Conservation (phyloP, 2,888 invertebrate genomes). For the Heliconius erato region DNA sequence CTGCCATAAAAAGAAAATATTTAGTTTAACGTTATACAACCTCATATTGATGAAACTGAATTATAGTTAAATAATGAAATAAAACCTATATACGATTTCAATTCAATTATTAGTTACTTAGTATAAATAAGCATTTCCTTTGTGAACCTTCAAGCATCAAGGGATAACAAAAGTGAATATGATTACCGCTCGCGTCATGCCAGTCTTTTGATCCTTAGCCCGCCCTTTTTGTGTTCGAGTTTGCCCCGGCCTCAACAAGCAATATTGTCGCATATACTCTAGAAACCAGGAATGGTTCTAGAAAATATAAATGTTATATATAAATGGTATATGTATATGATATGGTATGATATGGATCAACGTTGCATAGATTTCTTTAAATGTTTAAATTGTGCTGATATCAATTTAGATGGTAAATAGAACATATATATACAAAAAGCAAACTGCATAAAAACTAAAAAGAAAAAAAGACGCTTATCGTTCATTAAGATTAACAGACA, state of each 20-base stretch:
- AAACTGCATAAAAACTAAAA: no score
- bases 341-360: no score
- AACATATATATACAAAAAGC: no score
- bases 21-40: no score
- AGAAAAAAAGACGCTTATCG: no score
- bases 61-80: no score
- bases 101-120: conserved; percentile 3
- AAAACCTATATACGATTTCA: neutral
- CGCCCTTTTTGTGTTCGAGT: conserved; percentile 75
- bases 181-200: conserved; percentile 42
- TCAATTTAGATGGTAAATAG: no score
- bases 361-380: no score
- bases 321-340: neutral
- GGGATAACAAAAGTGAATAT: conserved; percentile 40
- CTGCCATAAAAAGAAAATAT: no score
- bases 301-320: neutral
- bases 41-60: no score
- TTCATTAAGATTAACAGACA: no score
- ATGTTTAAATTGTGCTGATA: no score
- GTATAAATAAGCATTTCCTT: neutral
- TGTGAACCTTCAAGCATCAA: conserved; percentile 7
- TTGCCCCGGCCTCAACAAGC: conserved; percentile 5
- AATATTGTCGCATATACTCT: conserved; percentile 24
- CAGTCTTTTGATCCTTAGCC: conserved; percentile 50
- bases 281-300: neutral